Conservation (phyloP, 2,888 invertebrate species). For the Agrotis ipsilon region DNA sequence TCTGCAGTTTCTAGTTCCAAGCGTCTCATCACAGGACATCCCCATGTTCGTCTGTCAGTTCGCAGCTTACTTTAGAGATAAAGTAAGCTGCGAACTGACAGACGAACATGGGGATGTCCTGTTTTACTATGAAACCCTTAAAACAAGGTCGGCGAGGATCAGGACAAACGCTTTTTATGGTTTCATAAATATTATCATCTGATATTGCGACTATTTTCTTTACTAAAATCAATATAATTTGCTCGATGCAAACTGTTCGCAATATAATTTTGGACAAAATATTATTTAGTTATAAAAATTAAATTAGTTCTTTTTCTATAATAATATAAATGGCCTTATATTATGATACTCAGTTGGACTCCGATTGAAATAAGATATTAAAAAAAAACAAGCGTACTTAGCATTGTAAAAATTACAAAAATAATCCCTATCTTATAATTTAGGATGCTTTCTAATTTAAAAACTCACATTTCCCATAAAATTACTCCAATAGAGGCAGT, state of each 20-base stretch:
- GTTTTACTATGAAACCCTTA: too few species aligned
- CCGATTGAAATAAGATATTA: slow-evolving; percentile 25
- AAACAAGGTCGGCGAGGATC: too few species aligned
- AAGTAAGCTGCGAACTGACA: too few species aligned
- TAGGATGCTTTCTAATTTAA: background rate
- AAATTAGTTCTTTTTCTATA: slow-evolving; percentile 24
- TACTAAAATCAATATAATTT: background rate
- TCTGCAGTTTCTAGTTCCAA: too few species aligned
- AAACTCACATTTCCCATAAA: background rate
- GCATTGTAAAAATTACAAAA: background rate
- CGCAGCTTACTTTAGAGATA: too few species aligned
- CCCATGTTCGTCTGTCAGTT: too few species aligned
- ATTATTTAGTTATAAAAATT: slow-evolving; percentile 43
- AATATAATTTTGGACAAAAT: slow-evolving; percentile 26
- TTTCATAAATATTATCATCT: slow-evolving; percentile 16
- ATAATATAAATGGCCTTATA: slow-evolving; percentile 43
- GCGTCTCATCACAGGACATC: too few species aligned
- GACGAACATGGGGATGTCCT: too few species aligned
- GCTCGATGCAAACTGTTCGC: slow-evolving; percentile 30
- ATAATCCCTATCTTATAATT: background rate
- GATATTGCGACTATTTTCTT: slow-evolving; percentile 29
- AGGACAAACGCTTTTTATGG: background rate
- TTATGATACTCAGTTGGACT: slow-evolving; percentile 53
- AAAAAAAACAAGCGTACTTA: slow-evolving; percentile 29
- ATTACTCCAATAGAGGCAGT: background rate